phyloP scores from a whole-genome alignment of 2,888 invertebrate genomes.

The Molanna angustata region DNA sequence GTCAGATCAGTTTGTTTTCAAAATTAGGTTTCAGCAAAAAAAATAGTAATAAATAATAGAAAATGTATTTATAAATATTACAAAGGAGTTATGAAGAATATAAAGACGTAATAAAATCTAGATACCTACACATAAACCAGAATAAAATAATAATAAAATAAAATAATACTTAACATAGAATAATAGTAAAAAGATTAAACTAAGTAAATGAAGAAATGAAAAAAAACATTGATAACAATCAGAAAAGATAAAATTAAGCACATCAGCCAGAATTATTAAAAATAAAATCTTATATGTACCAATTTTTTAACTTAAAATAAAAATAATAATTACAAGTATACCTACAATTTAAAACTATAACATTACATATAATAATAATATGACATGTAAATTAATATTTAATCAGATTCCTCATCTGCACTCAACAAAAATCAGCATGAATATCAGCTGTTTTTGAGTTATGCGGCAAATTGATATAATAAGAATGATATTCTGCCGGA shows the following conservation, averaged over 20 bases:
- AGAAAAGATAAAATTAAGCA: too few relatives aligned
- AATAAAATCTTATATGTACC: too few relatives aligned
- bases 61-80: not conserved
- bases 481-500: constrained; percentile 3
- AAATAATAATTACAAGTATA: not conserved
- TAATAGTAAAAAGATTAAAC: not conserved
- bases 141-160: too few relatives aligned
- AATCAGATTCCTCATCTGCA: constrained; percentile 3
- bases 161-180: not conserved
- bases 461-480: not conserved
- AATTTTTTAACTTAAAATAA: not conserved
- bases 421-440: constrained; percentile 1
- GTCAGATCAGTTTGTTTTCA: not conserved
- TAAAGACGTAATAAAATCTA: not conserved
- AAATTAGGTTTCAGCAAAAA: not conserved
- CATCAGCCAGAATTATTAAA: too few relatives aligned
- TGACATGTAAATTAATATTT: not conserved
- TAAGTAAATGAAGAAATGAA: not conserved
- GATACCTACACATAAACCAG: too few relatives aligned
- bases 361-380: not conserved
- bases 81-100: not conserved
- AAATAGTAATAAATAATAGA: not conserved
- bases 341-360: not conserved
- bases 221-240: not conserved
- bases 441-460: not conserved